phyloP scores from a whole-genome alignment of 2,888 invertebrate species.

The Thera obeliscata region DNA sequence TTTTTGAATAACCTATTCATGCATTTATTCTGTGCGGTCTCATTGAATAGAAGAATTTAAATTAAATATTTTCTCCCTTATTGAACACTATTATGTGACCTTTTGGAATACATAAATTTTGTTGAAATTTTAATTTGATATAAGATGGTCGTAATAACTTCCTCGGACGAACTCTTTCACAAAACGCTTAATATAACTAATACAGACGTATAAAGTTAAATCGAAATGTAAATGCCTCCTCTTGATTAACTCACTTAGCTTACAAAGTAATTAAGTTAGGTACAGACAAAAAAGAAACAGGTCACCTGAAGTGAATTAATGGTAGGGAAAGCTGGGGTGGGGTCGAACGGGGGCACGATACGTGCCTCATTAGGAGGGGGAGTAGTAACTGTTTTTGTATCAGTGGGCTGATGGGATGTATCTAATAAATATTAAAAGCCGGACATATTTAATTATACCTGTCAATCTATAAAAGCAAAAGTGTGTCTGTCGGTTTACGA shows the following conservation, averaged over 20 bases:
- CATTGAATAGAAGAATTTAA: no score
- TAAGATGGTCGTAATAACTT: no score
- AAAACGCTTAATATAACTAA: neutral
- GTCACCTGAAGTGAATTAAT: constrained; percentile 32
- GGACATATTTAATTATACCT: neutral
- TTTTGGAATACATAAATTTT: no score
- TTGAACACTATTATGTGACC: no score
- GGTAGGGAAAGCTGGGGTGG: constrained; percentile 28
- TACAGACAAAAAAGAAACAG: constrained; percentile 32
- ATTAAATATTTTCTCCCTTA: no score
- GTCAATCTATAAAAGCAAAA: neutral
- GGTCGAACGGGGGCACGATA: constrained; percentile 15
- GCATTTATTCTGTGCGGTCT: no score
- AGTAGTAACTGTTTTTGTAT: constrained; percentile 10
- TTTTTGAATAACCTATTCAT: no score
- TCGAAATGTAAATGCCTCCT: constrained; percentile 10
- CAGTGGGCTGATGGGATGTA: constrained; percentile 9
- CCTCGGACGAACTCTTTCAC: no score
- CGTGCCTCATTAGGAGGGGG: constrained; percentile 40
- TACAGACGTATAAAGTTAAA: constrained; percentile 1
- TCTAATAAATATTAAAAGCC: constrained; percentile 6
- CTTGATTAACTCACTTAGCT: constrained; percentile 25
- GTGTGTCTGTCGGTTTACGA: no score
- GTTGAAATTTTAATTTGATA: no score
- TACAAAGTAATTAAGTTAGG: constrained; percentile 32